These are phyloP conservation scores for Chiridota heheva DNA, from an alignment of 35 echinoderm and acorn worm species.

Conservation along the genomic window DNA sequence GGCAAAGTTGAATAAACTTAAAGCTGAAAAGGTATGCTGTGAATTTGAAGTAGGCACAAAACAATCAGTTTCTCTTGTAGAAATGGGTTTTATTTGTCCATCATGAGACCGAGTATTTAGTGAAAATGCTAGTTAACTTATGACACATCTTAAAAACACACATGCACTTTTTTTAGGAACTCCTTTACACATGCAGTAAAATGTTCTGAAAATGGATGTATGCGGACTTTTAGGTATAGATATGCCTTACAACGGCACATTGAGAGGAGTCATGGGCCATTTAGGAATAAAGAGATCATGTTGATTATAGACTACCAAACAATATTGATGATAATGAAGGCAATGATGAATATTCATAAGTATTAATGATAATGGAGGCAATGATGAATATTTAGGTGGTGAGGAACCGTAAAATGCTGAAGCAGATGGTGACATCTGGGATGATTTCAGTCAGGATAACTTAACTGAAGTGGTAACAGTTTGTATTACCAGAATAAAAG, in stretches of 20 bases:
- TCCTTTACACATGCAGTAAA: slow-evolving; percentile 13
- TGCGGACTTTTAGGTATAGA: slow-evolving; percentile 42
- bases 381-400: background rate
- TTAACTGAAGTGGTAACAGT: slow-evolving; percentile 25
- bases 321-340: background rate
- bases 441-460: slow-evolving; percentile 35
- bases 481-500: slow-evolving; percentile 23
- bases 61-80: too few relatives aligned
- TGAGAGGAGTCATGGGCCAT: slow-evolving; percentile 15
- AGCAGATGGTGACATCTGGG: background rate
- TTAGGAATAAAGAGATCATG: background rate
- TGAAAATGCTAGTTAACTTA: slow-evolving; percentile 9
- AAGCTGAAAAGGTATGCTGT: too few relatives aligned
- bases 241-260: slow-evolving; percentile 53
- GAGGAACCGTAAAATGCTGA: background rate
- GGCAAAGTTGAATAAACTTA: too few relatives aligned
- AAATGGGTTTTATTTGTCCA: background rate
- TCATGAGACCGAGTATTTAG: background rate
- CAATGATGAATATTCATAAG: background rate
- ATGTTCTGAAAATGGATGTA: slow-evolving; percentile 61
- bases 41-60: too few relatives aligned
- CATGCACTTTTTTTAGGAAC: slow-evolving; percentile 28
- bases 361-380: background rate
- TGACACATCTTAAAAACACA: background rate
- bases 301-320: background rate